Evolutionary conservation across 2,113 vertebrate species (phyloP), one percentile per base, ranked within the genome.

Genomic region (Lampris incognitus): DNA sequence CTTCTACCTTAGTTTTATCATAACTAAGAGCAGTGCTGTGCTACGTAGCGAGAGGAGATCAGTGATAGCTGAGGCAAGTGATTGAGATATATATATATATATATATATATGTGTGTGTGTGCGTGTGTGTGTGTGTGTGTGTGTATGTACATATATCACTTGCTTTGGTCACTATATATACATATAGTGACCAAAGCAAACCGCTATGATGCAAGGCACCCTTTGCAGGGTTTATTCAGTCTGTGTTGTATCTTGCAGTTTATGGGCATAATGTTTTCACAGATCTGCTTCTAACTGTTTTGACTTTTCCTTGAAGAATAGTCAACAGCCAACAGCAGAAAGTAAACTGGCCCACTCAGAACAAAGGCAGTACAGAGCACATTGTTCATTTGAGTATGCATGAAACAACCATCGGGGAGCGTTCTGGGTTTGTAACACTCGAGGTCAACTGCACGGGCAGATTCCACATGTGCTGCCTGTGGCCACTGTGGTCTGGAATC

Each of bases 381-480:
- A 75, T 74, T 63, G 82, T 81, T 87, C 76, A 89, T 91, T 91
- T 90, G 88, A 78, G 85, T 92, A 92, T 92, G 88, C 85, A 89
- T 84, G 79, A 88, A 91, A 90, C 77, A 88, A 89, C 88, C 85
- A 79, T 74, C 66, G 81, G 90, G 90, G 91, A 90, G 74, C 82
- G 24, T 85, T 89, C 84, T 67, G 77, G 76, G 83, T 88, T 90
- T 93, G 87, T 89, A 91, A 90, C 84, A 88, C 81, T 88, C 70
- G 80, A 78, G 88, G 86, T 90, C 87, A 92, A 89, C 78, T 85
- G 78, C 83, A 81, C 51, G 52, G 87, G 84, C 85, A 88, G 87
- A 87, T 89, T 91, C 85, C 91, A 89, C 87, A 91, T 88, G 89
- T 83, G 87, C 82, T 89, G 90, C 91, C 91, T 49, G 77, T 85